Conservation (phyloP, 1,140 invertebrate genomes). For the Psix sp. region DNA sequence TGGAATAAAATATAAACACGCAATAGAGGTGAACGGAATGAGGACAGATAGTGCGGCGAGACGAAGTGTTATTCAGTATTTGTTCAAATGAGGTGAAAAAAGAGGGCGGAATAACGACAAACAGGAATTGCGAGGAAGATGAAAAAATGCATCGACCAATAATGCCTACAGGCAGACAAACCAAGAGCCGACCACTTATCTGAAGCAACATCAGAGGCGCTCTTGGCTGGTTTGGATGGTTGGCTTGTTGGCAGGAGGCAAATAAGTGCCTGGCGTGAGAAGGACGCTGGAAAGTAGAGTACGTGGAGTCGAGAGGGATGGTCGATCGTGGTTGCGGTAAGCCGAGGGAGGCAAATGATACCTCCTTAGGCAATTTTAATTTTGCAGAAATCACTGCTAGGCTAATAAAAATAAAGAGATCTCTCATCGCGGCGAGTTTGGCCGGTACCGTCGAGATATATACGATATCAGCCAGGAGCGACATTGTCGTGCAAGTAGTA, state of each 20-base stretch:
- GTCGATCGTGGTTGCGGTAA: slow-evolving; percentile 58
- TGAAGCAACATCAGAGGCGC: slow-evolving; percentile 74
- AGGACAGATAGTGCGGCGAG: slow-evolving; percentile 29
- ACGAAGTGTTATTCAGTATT: slow-evolving; percentile 40
- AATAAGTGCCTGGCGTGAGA: slow-evolving; percentile 72
- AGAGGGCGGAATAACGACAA: slow-evolving; percentile 16
- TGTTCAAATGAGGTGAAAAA: slow-evolving; percentile 25
- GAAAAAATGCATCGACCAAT: slow-evolving; percentile 57
- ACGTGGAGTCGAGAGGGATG: slow-evolving; percentile 61
- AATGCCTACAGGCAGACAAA: slow-evolving; percentile 65
- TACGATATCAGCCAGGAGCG: slow-evolving; percentile 60
- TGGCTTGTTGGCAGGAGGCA: slow-evolving; percentile 69
- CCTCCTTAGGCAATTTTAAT: slow-evolving; percentile 77
- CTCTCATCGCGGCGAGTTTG: slow-evolving; percentile 56
- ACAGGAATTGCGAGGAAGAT: slow-evolving; percentile 29
- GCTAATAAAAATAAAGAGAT: slow-evolving; percentile 76
- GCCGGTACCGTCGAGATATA: slow-evolving; percentile 31
- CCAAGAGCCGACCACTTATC: slow-evolving; percentile 72
- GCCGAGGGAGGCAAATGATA: slow-evolving; percentile 71
- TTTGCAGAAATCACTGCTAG: slow-evolving; percentile 76
- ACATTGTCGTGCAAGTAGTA: slow-evolving; percentile 53
- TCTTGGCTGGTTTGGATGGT: slow-evolving; percentile 71
- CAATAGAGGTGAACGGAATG: slow-evolving; percentile 27
- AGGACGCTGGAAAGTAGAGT: slow-evolving; percentile 72
- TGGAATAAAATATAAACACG: slow-evolving; percentile 68